Percentiles rank a stretch among this genome's conserved stretches.
phyloP scores from a whole-genome alignment of 1,140 invertebrate genomes.

The Zaprionus kolodkinae region DNA sequence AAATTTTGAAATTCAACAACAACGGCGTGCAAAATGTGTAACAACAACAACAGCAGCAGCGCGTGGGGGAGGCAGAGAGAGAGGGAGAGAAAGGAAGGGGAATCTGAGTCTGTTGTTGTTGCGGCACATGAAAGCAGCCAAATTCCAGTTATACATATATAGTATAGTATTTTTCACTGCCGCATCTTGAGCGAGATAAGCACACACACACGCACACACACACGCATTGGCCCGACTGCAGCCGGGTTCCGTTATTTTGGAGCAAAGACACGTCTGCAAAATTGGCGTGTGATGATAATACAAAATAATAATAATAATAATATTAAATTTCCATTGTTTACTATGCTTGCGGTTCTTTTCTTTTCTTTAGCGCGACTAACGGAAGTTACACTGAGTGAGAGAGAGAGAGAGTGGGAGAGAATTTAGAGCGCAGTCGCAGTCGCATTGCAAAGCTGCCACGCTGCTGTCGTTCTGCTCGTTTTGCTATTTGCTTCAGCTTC shows the following conservation, averaged over 20 bases:
- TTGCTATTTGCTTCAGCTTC: constrained; percentile 10
- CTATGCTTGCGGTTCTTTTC: constrained; percentile 12
- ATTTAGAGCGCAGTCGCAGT: constrained; percentile 61
- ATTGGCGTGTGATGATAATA: constrained; percentile 24
- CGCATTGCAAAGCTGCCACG: constrained; percentile 63
- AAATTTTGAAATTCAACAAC: constrained; percentile 27
- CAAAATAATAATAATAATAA: constrained; percentile 34
- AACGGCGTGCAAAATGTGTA: constrained; percentile 11
- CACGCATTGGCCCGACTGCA: constrained; percentile 24
- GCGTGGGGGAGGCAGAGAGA: not conserved
- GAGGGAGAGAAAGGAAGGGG: not conserved
- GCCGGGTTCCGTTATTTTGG: constrained; percentile 12
- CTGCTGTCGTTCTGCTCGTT: constrained; percentile 21
- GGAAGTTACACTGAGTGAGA: constrained; percentile 55
- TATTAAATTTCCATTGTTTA: constrained; percentile 62
- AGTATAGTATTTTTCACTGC: not conserved
- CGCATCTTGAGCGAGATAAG: constrained; percentile 22
- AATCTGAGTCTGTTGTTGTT: constrained; percentile 6
- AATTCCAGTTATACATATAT: not conserved
- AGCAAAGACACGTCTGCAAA: constrained; percentile 50
- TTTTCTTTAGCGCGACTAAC: constrained; percentile 56
- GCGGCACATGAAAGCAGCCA: constrained; percentile 5
- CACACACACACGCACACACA: not conserved
- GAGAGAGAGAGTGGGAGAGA: not conserved
- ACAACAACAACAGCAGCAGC: constrained; percentile 7